Percentiles rank a stretch among this genome's conserved stretches.
These are phyloP conservation scores for Hybos culiciformis DNA, from an alignment of 2,888 invertebrate genomes.

Conservation along the genomic window DNA sequence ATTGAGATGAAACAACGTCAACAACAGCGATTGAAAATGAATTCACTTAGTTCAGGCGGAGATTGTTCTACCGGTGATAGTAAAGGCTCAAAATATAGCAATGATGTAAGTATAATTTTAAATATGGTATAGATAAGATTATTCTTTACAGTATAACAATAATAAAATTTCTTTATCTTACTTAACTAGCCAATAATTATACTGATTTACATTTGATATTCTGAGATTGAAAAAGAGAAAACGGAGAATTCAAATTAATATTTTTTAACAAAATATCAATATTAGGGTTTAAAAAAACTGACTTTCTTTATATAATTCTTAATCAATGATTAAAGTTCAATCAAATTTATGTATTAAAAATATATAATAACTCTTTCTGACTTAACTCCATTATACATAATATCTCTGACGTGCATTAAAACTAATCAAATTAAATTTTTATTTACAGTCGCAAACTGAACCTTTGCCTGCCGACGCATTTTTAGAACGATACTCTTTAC, in stretches of 20 bases:
- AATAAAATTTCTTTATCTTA: background rate
- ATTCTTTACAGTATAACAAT: background rate
- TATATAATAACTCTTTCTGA: too few species aligned
- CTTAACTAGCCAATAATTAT: background rate
- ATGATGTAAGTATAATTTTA: conserved; percentile 25
- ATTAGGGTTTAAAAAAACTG: too few species aligned
- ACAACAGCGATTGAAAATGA: conserved; percentile 30
- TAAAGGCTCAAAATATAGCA: conserved; percentile 33
- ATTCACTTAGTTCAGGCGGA: conserved; percentile 27
- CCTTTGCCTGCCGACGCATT: conserved; percentile 32
- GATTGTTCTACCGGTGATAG: conserved; percentile 36
- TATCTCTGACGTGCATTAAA: too few species aligned
- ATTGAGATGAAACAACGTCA: conserved; percentile 33
- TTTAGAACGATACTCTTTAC: conserved; percentile 31
- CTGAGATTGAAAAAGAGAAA: too few species aligned
- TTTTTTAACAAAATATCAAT: too few species aligned
- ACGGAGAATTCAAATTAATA: too few species aligned
- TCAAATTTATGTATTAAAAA: too few species aligned
- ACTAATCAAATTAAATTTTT: background rate
- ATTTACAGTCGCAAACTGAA: conserved; percentile 26
- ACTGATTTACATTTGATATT: too few species aligned
- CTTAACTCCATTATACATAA: too few species aligned
- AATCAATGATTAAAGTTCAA: too few species aligned
- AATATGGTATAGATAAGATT: background rate
- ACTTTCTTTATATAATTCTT: too few species aligned